Base-by-base conservation (phyloP, 1,140 invertebrate genomes). In the Psix sp. region DNA sequence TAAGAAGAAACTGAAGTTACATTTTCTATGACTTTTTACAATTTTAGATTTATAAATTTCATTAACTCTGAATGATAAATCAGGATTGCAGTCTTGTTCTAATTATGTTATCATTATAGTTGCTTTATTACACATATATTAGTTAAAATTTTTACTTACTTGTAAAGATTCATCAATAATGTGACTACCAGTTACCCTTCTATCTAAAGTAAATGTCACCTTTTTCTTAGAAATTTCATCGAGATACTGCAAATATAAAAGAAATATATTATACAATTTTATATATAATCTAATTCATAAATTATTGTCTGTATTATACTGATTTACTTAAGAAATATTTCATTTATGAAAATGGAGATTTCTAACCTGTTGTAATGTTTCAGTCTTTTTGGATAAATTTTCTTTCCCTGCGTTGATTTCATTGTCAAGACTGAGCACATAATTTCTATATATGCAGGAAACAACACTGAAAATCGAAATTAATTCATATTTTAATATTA, bases 131-230 rank as follows among this genome's bases (percentile, higher is more conserved):
- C n/a, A n/a, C n/a, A n/a, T n/a, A n/a, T n/a, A n/a, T n/a, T n/a
- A n/a, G n/a, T n/a, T n/a, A n/a, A n/a, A n/a, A n/a, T n/a, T n/a
- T n/a, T n/a, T n/a, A n/a, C 77, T 77, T 80, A 86, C 85, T 82
- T 92, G 91, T 51, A 93, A 81, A 60, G 90, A 90, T 79, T 93
- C 91, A 86, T 93, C 92, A 73, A 93, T 93, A 17, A 91, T 87
- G 74, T 87, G 89, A 54, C 91, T 91, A 52, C 92, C 92, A 14
- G 91, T 92, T 59, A 93, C 84, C 79, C 89, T 84, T 76, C 77
- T 86, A 71, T 90, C 89, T 72, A 84, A 77, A 63, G 87, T 88
- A 54, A 85, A 84, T 60, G 75, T 85, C 65, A 82, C 77, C 75
- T 82, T 87, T 49, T 45, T 48, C 46, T 66, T 73, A 6, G 74